Evolutionary conservation across 2,113 vertebrate species (phyloP), one percentile per base, ranked within the genome.

Genomic region (Columbina picui): DNA sequence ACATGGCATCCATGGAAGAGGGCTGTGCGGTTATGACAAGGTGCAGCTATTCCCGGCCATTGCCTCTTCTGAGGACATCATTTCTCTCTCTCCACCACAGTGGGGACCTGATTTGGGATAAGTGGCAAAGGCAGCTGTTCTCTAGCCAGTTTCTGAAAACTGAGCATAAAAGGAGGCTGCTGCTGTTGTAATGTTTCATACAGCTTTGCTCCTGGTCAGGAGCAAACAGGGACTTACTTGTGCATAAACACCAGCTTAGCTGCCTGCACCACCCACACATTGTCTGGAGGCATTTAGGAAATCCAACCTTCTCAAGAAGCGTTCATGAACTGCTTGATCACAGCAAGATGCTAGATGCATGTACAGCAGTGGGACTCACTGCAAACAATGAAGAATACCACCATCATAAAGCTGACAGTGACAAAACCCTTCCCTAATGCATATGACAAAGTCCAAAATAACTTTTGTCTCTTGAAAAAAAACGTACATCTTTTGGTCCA

Each of bases 1-100:
- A 36, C 0, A 0, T 7, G 7, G 32, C 43, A 23, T 12, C 14
- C 9, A 1, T 27, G 17, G 29, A 38, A 34, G 11, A 29, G 17
- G 4, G 4, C 52, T 53, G 30, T 0, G 2, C 27, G 17, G 4
- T 10, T 32, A 18, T 22, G 7, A 67, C 29, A 67, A 34, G 17
- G 25, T 30, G 14, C 9, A 6, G 12, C 23, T 2, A 2, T 27
- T 68, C 38, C 29, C 43, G 56, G 15, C 17, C 8, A 14, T 43
- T 1, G 2, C 17, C 30, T 55, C 26, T 82, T 68, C 30, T 39
- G 56, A 65, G 45, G 34, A 11, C 36, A 29, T 4, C 43, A 2
- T 11, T 45, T 11, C 18, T 23, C 8, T 65, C 60, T 60, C 36
- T 18, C 8, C 50, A 27, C 7, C 5, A 18, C 4, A 4, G 25